Evolutionary conservation across 2,888 invertebrate genomes (phyloP).

Genomic region (Clusia tigrina): DNA sequence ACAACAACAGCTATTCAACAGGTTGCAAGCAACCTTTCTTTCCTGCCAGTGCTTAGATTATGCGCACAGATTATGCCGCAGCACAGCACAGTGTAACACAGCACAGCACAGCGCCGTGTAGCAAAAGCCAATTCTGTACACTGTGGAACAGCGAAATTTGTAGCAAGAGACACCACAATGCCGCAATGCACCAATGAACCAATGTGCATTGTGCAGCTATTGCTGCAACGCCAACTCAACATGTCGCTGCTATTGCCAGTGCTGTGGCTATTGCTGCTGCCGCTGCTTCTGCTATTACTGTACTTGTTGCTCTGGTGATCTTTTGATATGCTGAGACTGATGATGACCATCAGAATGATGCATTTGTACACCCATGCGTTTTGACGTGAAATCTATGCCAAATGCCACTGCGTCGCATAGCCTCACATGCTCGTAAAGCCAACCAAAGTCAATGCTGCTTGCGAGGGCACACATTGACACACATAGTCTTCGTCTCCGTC

Average conservation of each 20-base stretch:
- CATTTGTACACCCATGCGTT: conserved; percentile 60
- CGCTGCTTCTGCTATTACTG: no score
- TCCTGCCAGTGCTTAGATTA: neutral
- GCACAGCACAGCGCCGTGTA: conserved; percentile 31
- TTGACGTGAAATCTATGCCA: conserved; percentile 59
- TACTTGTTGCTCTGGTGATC: conserved; percentile 47
- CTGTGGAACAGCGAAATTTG: conserved; percentile 41
- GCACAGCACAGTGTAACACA: conserved; percentile 25
- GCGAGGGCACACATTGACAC: neutral
- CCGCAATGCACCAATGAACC: neutral
- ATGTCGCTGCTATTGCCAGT: neutral
- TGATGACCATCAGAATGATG: conserved; percentile 63
- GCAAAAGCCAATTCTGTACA: neutral
- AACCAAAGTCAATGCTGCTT: neutral
- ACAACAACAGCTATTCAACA: conserved; percentile 11
- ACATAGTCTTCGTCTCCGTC: neutral
- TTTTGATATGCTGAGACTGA: conserved; percentile 61
- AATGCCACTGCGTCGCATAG: conserved; percentile 8
- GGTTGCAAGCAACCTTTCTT: conserved; percentile 7
- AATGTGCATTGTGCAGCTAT: neutral
- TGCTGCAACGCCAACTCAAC: neutral
- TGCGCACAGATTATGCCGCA: conserved; percentile 7
- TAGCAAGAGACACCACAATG: conserved; percentile 36
- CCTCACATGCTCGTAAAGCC: neutral
- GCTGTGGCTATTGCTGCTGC: neutral